phyloP scores from a whole-genome alignment of 2,113 vertebrate genomes.

The Pogona vitticeps region DNA sequence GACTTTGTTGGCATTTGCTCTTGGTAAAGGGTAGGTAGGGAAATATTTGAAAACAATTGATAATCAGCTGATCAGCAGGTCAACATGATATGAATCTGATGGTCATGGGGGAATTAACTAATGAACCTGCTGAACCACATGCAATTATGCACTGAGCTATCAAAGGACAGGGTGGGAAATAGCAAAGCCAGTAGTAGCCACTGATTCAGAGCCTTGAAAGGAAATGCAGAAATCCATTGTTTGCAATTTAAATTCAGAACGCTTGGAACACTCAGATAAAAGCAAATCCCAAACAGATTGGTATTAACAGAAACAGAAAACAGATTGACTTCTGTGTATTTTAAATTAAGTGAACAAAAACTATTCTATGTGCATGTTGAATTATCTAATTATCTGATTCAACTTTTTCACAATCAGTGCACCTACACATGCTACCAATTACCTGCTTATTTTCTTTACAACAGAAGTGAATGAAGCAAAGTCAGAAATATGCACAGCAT shows the following conservation, averaged over 20 bases:
- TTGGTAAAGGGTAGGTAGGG: conserved; percentile 28
- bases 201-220: conserved; percentile 6
- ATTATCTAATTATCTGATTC: not conserved
- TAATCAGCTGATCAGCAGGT: not conserved
- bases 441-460: not conserved
- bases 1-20: not conserved
- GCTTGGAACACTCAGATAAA: not conserved
- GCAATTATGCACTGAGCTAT: conserved; percentile 27
- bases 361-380: not conserved
- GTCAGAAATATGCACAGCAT: no score
- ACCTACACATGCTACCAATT: not conserved
- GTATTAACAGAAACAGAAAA: not conserved
- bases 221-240: not conserved
- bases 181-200: conserved; percentile 19
- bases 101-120: conserved; percentile 25
- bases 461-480: no score
- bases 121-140: conserved; percentile 29
- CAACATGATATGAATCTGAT: conserved; percentile 3
- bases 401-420: not conserved
- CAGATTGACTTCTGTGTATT: not conserved
- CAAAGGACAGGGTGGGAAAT: conserved; percentile 1
- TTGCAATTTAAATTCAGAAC: conserved; percentile 20
- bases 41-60: conserved; percentile 15
- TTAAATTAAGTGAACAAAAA: not conserved
- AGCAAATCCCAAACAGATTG: not conserved